Evolutionary conservation across 2,888 invertebrate species (phyloP), one percentile per base, ranked within the genome.

Genomic region (Eremobia ochroleuca): DNA sequence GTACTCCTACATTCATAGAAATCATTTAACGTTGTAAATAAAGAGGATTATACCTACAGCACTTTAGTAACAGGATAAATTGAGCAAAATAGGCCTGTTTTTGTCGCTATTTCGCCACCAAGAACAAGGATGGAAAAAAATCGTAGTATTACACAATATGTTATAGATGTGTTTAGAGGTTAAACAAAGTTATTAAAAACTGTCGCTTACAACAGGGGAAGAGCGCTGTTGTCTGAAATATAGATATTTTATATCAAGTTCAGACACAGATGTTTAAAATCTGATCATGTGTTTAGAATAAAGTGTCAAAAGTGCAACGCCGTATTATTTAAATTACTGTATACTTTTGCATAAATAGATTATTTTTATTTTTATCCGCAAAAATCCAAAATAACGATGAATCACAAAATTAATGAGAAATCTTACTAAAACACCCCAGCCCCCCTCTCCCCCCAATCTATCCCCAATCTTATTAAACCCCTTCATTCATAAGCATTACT

Each of bases 31-130:
- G 6, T 11, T 59, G 15, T 46, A 58, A 28, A 37, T 49, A 31
- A 66, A 65, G 15, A 49, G 15, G 28, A 65, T 76, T 31, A 28
- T 34, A 67, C n/a, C n/a, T n/a, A n/a, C 5, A 46, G 25, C 31
- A 18, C 28, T 58, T 18, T 58, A 31, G 40, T 67, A 61, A 34
- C 43, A 67, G 34, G 66, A 76, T 62, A 66, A 31, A n/a, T 31
- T 34, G 0, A 67, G 18, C n/a, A 43, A 43, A 66, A 61, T 34
- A 59, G 0, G 15, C 21, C 1, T 4, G 65, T 75, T 40, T 76
- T 58, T 55, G 4, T 28, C 18, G n/a, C 31, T 15, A 37, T 21
- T 21, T 68, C 5, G 40, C 58, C 15, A 40, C 8, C 21, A 74
- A 71, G n/a, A 18, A 67, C 31, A 28, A 15, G 8, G 18, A 3